Conservation (phyloP, 2,888 invertebrate genomes). For the Andrena chrysosceles region DNA sequence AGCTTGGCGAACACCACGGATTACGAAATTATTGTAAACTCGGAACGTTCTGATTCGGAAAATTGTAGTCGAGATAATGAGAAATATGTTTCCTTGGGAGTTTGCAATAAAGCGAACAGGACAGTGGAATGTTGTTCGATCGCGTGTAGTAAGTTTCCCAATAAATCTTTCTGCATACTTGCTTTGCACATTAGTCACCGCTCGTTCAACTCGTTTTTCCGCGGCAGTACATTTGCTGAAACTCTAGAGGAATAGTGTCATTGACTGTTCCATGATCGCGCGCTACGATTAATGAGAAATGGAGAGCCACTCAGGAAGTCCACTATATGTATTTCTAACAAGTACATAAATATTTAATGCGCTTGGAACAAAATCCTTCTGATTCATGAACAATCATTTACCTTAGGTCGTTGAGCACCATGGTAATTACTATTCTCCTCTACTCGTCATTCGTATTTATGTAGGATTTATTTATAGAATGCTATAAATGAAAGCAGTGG, state of each 20-base stretch:
- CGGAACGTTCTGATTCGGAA: no score
- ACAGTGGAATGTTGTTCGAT: conserved; percentile 11
- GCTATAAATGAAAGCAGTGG: no score
- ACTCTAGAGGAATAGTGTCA: conserved; percentile 51
- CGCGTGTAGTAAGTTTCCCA: conserved; percentile 29
- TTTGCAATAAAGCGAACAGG: conserved; percentile 19
- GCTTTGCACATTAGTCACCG: conserved; percentile 53
- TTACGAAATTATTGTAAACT: no score
- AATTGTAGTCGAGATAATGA: no score
- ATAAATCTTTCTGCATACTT: conserved; percentile 31
- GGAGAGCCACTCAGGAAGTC: conserved; percentile 43
- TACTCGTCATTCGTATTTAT: background rate
- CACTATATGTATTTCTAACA: conserved; percentile 53
- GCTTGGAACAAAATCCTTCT: conserved; percentile 35
- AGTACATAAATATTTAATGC: conserved; percentile 61
- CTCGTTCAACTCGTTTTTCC: conserved; percentile 40
- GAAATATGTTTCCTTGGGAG: background rate
- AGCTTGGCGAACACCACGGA: no score
- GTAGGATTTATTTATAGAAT: background rate
- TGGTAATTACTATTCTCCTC: conserved; percentile 15
- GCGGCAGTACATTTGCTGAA: conserved; percentile 31
- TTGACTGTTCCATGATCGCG: conserved; percentile 40
- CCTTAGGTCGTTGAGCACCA: conserved; percentile 22
- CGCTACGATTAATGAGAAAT: conserved; percentile 52
- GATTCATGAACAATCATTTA: conserved; percentile 55